phyloP scores from a whole-genome alignment of 2,888 invertebrate genomes.

The Lordiphosa andalusiaca region DNA sequence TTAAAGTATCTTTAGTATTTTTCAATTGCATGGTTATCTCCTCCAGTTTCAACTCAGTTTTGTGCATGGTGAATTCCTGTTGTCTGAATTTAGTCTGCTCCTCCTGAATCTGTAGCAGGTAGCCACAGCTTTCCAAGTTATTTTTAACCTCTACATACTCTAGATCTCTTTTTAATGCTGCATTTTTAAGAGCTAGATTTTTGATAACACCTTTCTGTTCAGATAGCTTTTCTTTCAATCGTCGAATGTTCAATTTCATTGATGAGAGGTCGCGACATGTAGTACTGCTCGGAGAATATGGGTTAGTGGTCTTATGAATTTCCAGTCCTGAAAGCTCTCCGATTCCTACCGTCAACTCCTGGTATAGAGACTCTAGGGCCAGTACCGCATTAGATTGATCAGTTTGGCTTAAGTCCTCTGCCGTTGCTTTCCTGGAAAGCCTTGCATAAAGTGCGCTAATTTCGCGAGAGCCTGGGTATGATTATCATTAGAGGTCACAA shows the following conservation, averaged over 20 bases:
- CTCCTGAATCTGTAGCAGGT: conserved; percentile 1
- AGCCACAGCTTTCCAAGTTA: conserved; percentile 1
- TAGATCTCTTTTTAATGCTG: not conserved
- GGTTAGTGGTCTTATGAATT: not conserved
- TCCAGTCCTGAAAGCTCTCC: not conserved
- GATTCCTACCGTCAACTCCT: not conserved
- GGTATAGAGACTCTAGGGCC: not conserved
- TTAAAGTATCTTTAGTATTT: not conserved
- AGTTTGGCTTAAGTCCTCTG: not conserved
- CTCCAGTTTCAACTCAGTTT: not conserved
- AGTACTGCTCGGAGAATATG: no score
- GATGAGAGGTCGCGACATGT: no score
- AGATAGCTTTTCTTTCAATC: no score
- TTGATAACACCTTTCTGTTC: no score
- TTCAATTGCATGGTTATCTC: no score
- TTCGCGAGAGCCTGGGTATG: not conserved
- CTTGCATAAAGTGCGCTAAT: not conserved
- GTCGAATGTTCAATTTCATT: no score
- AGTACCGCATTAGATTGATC: not conserved
- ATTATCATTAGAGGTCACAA: not conserved
- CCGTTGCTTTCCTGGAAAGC: not conserved
- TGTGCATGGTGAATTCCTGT: not conserved
- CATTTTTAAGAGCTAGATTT: no score
- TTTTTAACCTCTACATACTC: not conserved
- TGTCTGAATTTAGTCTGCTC: not conserved